phyloP scores from a whole-genome alignment of 2,797 vertebrate species.

The Phrynocephalus forsythii region DNA sequence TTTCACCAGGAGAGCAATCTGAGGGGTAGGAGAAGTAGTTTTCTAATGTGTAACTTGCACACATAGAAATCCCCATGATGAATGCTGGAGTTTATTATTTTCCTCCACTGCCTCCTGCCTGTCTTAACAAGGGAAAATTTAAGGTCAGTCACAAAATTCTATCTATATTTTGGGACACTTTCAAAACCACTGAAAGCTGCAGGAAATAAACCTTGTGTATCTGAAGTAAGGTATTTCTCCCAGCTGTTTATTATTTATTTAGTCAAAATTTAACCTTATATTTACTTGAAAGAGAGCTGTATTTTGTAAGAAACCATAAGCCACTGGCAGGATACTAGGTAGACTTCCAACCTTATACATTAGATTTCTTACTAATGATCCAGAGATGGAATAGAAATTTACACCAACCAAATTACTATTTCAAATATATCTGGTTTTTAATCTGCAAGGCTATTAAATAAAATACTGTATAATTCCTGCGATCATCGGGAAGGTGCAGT shows the following conservation, averaged over 20 bases:
- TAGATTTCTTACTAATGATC: not conserved
- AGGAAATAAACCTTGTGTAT: conserved; percentile 38
- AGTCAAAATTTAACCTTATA: not conserved
- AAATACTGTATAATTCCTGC: not conserved
- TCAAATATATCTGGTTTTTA: not conserved
- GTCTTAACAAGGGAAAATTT: not conserved
- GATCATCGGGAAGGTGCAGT: not conserved
- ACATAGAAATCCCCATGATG: conserved; percentile 30
- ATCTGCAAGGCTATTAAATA: not conserved
- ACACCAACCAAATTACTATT: not conserved
- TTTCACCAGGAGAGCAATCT: conserved; percentile 1
- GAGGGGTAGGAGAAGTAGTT: conserved; percentile 14
- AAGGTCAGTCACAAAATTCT: conserved; percentile 1
- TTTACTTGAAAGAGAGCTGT: conserved; percentile 10
- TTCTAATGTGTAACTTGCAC: conserved; percentile 11
- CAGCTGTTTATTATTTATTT: conserved; percentile 15
- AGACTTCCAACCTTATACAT: not conserved
- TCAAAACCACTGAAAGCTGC: conserved; percentile 37
- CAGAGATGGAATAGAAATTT: not conserved
- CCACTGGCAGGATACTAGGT: not conserved
- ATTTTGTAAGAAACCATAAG: conserved; percentile 2
- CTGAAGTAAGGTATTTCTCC: conserved; percentile 40
- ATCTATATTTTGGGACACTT: conserved; percentile 10
- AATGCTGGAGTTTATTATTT: not conserved
- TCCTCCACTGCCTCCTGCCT: conserved; percentile 2